phyloP scores from a whole-genome alignment of 2,113 vertebrate genomes.

The Gadus chalcogrammus region DNA sequence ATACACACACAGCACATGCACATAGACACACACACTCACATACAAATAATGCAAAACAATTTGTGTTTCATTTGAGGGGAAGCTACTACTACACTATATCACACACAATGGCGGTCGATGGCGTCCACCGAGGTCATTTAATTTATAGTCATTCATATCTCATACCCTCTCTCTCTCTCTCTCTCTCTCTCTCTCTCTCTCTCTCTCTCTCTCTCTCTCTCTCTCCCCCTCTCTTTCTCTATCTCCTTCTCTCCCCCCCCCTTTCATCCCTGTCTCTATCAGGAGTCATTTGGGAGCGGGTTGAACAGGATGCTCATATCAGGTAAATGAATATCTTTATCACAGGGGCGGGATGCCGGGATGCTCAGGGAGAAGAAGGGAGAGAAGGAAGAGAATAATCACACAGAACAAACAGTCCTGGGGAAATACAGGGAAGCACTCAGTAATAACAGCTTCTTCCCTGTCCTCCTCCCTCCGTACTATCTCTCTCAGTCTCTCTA shows the following conservation, averaged over 20 bases:
- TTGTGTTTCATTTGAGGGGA: constrained; percentile 12
- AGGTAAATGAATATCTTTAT: constrained; percentile 72
- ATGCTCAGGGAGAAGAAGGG: constrained; percentile 53
- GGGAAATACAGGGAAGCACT: constrained; percentile 58
- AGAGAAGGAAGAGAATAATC: constrained; percentile 58
- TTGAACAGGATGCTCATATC: constrained; percentile 69
- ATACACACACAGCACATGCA: neutral
- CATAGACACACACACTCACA: neutral
- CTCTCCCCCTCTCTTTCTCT: neutral
- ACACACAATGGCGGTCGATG: constrained; percentile 40
- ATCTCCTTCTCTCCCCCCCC: constrained; percentile 19
- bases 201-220: too few species aligned
- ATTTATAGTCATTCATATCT: constrained; percentile 50
- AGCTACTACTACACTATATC: constrained; percentile 42
- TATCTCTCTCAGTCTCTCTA: too few species aligned
- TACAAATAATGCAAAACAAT: neutral
- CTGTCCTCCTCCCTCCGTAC: too few species aligned
- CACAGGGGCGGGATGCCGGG: constrained; percentile 46
- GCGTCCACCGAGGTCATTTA: constrained; percentile 20
- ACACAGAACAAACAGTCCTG: constrained; percentile 64
- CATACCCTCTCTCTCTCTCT: constrained; percentile 34
- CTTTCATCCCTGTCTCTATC: constrained; percentile 31
- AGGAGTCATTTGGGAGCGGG: constrained; percentile 60
- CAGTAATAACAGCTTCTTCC: constrained; percentile 54
- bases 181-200: too few species aligned